Base-by-base conservation (phyloP, 2,888 invertebrate species). In the Nudaria mundana region DNA sequence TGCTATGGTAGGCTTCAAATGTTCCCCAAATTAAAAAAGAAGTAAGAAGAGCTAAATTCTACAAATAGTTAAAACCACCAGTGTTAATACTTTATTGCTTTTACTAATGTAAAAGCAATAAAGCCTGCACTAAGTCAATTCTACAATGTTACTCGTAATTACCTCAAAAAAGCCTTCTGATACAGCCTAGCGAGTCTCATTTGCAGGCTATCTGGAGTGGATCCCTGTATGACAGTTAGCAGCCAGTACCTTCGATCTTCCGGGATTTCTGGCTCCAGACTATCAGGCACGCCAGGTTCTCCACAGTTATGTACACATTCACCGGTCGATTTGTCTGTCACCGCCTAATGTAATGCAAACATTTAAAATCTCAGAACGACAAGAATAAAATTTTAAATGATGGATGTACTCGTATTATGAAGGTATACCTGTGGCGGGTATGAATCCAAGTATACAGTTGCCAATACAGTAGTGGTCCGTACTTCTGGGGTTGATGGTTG, bases 91-190 rank as follows among this genome's bases (percentile, higher is more conserved):
- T n/a, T n/a, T n/a, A n/a, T n/a, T n/a, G n/a, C n/a, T n/a, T n/a
- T n/a, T n/a, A n/a, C n/a, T n/a, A n/a, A 20, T 33, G 5, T 4
- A 12, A 33, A 13, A 44, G 40, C 41, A 28, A 40, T 38, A 30
- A 43, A 44, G 56, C 51, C 44, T 32, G 39, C 34, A 31, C 30
- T 10, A 12, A 33, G 24, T 34, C 40, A 31, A 30, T 11, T 34
- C 37, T 33, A 28, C 7, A 40, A 44, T 37, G 37, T 40, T 28
- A 37, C 36, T 42, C 8, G 40, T 29, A 42, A 50, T 57, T 76
- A 93, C 94, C 95, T 93, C 45, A 94, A 91, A 72, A 96, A 96
- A 5, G 96, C 96, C 44, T 93, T 92, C 60, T 93, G 93, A 79
- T 96, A 96, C 18, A 96, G 82, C 59, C 93, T 91, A 2, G 95